A percentile compares a stretch with the other conserved stretches of the same genome.
Evolutionary conservation across 30 jellyfish, hydroid and myxozoan genomes (phyloP).

Genomic region (Sanderia malayensis): DNA sequence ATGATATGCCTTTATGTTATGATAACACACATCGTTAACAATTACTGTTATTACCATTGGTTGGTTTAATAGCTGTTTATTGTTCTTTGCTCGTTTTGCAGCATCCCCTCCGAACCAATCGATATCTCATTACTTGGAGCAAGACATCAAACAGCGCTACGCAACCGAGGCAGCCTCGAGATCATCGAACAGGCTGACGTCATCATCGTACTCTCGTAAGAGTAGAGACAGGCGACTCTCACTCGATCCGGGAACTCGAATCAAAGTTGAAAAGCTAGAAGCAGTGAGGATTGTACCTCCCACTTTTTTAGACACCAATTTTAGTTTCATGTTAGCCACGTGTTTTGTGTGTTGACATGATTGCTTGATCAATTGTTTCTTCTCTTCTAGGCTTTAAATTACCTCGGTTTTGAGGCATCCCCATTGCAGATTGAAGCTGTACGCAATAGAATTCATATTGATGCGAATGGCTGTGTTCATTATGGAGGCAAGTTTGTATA

Average conservation of each 20-base stretch:
- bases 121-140: slow-evolving; percentile 66
- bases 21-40: too few relatives aligned
- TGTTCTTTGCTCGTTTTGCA: not conserved
- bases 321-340: too few relatives aligned
- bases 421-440: slow-evolving; percentile 46
- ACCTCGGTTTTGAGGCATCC: slow-evolving; percentile 64
- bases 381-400: slow-evolving; percentile 53
- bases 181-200: not conserved
- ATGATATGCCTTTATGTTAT: too few relatives aligned
- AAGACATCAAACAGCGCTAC: slow-evolving; percentile 47
- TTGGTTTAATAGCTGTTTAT: too few relatives aligned
- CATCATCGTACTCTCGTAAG: slow-evolving; percentile 26
- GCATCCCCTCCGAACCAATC: slow-evolving; percentile 40
- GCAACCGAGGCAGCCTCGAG: slow-evolving; percentile 2
- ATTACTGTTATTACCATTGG: too few relatives aligned
- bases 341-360: too few relatives aligned
- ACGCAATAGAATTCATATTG: slow-evolving; percentile 27
- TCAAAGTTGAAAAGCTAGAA: slow-evolving; percentile 73
- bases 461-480: slow-evolving; percentile 47
- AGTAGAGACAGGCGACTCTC: slow-evolving; percentile 59
- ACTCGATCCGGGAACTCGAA: slow-evolving; percentile 65
- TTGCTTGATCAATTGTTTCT: too few relatives aligned
- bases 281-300: slow-evolving; percentile 72
- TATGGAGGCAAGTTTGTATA: slow-evolving; percentile 77
- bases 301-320: too few relatives aligned